Percentiles rank a stretch among this genome's conserved stretches.
Conservation (phyloP, 2,113 vertebrate species). For the Anolis carolinensis region DNA sequence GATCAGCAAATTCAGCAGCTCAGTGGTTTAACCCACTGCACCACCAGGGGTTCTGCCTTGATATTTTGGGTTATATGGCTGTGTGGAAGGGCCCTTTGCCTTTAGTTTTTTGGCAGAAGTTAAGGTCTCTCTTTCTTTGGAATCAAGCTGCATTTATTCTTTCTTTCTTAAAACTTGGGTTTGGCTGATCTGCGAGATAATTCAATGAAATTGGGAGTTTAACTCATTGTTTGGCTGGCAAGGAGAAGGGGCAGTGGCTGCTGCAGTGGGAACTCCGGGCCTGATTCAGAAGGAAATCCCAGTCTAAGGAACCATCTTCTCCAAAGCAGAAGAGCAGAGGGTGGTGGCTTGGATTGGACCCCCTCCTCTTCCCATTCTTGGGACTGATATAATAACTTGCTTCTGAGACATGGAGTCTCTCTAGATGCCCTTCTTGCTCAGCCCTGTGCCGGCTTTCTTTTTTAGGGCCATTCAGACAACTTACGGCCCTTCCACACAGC, state of each 20-base stretch:
- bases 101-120: no score
- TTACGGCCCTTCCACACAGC: no score
- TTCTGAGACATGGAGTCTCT: background rate
- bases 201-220: background rate
- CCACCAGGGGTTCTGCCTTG: no score
- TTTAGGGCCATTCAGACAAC: background rate
- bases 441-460: background rate
- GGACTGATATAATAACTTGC: background rate
- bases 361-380: background rate
- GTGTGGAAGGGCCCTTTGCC: no score
- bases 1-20: no score
- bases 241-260: background rate
- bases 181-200: background rate
- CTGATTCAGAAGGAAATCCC: background rate
- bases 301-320: slow-evolving; percentile 18
- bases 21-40: no score
- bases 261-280: background rate
- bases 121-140: no score
- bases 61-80: no score
- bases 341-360: background rate
- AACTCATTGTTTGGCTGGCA: background rate
- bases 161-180: background rate
- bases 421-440: background rate
- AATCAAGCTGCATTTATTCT: background rate
- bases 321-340: background rate